Conservation (phyloP, 2,113 vertebrate genomes). For the Nanorana parkeri region DNA sequence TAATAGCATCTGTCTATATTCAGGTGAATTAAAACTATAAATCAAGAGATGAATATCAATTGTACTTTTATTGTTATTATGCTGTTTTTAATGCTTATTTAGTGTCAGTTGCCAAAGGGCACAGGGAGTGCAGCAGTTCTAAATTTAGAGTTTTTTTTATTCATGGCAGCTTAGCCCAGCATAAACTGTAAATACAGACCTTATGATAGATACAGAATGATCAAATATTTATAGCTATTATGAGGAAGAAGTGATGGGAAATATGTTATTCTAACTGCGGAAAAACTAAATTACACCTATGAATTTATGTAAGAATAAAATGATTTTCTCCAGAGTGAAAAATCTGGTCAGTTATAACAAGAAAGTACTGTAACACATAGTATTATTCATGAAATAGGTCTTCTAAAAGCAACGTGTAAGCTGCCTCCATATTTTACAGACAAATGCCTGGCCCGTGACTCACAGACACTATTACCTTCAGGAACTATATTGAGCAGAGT, state of each 20-base stretch:
- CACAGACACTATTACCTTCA: slow-evolving; percentile 14
- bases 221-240: slow-evolving; percentile 38
- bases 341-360: slow-evolving; percentile 22
- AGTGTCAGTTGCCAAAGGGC: too few species aligned
- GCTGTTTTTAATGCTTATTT: too few species aligned
- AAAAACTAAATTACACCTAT: slow-evolving; percentile 17
- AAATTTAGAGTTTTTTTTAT: not conserved
- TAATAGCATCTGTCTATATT: too few species aligned
- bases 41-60: too few species aligned
- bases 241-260: slow-evolving; percentile 7
- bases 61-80: too few species aligned
- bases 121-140: too few species aligned
- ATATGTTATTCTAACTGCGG: slow-evolving; percentile 12
- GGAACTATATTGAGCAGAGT: slow-evolving; percentile 11
- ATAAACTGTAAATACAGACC: not conserved
- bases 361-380: slow-evolving; percentile 1
- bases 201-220: slow-evolving; percentile 10
- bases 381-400: slow-evolving; percentile 25
- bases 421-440: slow-evolving; percentile 15
- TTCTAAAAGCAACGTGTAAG: not conserved
- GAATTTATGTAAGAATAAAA: slow-evolving; percentile 31
- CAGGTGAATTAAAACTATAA: too few species aligned
- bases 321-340: slow-evolving; percentile 9
- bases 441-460: slow-evolving; percentile 1
- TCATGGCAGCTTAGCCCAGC: not conserved